Base-by-base conservation (phyloP, 35 echinoderm and acorn worm species). In the Stichopus chloronotus region DNA sequence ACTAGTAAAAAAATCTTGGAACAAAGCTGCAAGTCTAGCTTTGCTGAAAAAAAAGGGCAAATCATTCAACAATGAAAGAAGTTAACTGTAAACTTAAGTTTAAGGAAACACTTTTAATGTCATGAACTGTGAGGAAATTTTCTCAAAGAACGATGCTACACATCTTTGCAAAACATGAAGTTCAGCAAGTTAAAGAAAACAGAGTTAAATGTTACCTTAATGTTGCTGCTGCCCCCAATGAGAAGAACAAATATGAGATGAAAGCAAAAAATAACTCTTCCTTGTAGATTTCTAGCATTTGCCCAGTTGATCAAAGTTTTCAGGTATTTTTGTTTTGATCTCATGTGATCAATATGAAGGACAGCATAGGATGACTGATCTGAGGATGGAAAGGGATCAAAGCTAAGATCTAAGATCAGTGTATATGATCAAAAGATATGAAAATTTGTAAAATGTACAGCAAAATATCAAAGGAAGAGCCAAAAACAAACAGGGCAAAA, bases 321-420 rank as follows among this genome's bases (percentile, higher is more conserved):
- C 5, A 85, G 7, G 14, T 85, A 85, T 5, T 23, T 56, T 23
- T 85, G 82, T 58, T 85, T 85, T 58, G 82, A 53, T 59, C 82
- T 56, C 82, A 85, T 85, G 55, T 85, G 82, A 85, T 85, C 82
- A 56, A 85, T 23, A 56, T 85, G 82, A 5, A 85, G 23, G 13
- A 85, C 82, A 85, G 82, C 82, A 85, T 58, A 85, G 14, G 16
- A 58, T 7, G 17, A 4, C 10, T 14, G 30, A 22, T 85, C 82
- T 85, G 82, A 12, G 11, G 7, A 55, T 82, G 24, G 52, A 54
- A 82, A 79, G 23, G 13, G 5, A 78, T 78, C 23, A 78, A 21
- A 43, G 30, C 30, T 43, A 1, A 43, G 30, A 43, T 43, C 30
- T 43, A 0, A 0, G 0, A 43, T 43, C 30, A 43, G 30, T 43